phyloP scores from a whole-genome alignment of 2,888 invertebrate genomes.

The Rosalia funebris region DNA sequence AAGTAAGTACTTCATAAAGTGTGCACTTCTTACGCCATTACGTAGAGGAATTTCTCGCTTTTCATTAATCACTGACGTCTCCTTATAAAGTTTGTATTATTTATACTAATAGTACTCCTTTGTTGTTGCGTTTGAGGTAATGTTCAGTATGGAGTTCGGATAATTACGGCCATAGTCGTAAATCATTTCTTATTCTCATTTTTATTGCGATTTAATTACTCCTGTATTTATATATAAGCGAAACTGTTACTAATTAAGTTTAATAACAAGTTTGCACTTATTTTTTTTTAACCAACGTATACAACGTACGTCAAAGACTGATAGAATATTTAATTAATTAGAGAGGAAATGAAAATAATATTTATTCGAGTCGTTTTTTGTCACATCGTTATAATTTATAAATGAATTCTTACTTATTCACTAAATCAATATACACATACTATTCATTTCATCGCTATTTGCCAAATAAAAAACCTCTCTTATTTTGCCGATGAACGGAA shows the following conservation, averaged over 20 bases:
- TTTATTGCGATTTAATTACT: constrained; percentile 30
- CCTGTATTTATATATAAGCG: constrained; percentile 16
- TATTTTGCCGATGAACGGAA: too few relatives aligned
- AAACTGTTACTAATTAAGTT: constrained; percentile 19
- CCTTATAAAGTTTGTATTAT: constrained; percentile 37
- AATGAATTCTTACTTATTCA: too few relatives aligned
- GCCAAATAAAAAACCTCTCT: too few relatives aligned
- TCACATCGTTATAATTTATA: too few relatives aligned
- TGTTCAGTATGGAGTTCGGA: constrained; percentile 12
- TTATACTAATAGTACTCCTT: constrained; percentile 33
- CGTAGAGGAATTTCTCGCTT: constrained; percentile 29
- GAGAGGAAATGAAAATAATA: not conserved
- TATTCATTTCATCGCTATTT: too few relatives aligned
- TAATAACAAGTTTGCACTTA: constrained; percentile 16
- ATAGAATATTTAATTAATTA: not conserved
- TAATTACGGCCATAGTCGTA: constrained; percentile 25
- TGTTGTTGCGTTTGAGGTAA: constrained; percentile 22
- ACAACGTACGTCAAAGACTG: not conserved
- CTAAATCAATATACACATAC: too few relatives aligned
- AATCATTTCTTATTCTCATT: constrained; percentile 30
- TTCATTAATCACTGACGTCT: constrained; percentile 39
- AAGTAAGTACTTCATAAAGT: constrained; percentile 24
- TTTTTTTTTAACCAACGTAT: constrained; percentile 12
- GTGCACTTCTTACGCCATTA: constrained; percentile 30
- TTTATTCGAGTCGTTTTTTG: not conserved